These are phyloP conservation scores for Achroia grisella DNA, from an alignment of 1,140 invertebrate genomes.

Conservation along the genomic window DNA sequence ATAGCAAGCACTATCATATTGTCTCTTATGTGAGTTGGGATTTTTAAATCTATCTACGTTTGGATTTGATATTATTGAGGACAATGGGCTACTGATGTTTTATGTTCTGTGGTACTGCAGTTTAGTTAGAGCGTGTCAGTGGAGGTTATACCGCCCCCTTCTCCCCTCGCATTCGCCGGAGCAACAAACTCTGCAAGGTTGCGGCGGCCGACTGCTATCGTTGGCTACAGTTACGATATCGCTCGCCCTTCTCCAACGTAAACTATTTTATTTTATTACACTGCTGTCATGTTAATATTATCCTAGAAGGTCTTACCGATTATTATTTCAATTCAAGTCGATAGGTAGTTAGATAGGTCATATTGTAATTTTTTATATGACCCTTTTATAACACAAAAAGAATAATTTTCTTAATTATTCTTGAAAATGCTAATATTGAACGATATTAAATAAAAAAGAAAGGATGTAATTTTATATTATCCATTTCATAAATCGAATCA, in stretches of 20 bases:
- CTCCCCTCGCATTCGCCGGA: conserved; percentile 18
- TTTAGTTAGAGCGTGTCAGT: conserved; percentile 42
- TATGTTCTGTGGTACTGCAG: conserved; percentile 16
- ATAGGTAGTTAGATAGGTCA: too few species aligned
- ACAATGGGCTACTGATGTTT: conserved; percentile 8
- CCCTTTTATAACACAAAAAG: too few species aligned
- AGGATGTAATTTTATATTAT: too few species aligned
- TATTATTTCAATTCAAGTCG: conserved; percentile 17
- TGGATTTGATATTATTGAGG: too few species aligned
- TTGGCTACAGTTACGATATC: conserved; percentile 63
- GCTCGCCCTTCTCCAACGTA: conserved; percentile 65
- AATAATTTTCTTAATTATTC: too few species aligned
- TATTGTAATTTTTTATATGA: too few species aligned
- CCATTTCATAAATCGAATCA: too few species aligned
- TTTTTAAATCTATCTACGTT: too few species aligned
- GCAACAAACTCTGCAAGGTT: conserved; percentile 71
- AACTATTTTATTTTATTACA: conserved; percentile 68
- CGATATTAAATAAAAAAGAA: too few species aligned
- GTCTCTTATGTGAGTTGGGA: too few species aligned
- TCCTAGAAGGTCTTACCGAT: conserved; percentile 52
- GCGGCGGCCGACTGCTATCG: conserved; percentile 54
- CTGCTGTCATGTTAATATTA: conserved; percentile 59
- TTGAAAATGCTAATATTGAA: too few species aligned
- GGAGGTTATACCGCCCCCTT: conserved; percentile 43
- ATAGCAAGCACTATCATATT: too few species aligned